Evolutionary conservation across 1,140 invertebrate species (phyloP), one percentile per base, ranked within the genome.

Genomic region (Hestina assimilis): DNA sequence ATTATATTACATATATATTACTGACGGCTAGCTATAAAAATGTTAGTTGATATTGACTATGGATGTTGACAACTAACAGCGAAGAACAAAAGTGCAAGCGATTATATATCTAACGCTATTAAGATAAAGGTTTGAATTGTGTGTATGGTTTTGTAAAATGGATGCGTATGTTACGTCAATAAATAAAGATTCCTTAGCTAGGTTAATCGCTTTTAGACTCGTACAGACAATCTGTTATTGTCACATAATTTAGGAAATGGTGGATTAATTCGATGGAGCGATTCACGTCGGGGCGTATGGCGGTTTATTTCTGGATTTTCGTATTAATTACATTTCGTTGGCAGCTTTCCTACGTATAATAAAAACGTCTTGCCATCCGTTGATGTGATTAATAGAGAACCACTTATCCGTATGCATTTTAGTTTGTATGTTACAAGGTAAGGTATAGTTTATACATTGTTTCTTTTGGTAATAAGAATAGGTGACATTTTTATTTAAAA

Each of bases 161-260:
- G 35, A 43, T 33, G 56, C 29, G 40, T 24, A 42, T 56, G 21
- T 55, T 68, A 52, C 51, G 38, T 47, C 56, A 69, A 73, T 76
- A 76, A 81, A 81, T 81, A 78, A 76, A 79, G 64, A 72, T 71
- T 74, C 66, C 59, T 57, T 38, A 50, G 58, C 60, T 72, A 66
- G 64, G 63, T 68, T 72, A 79, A 72, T 77, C 69, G 71, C 55
- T 46, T 45, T 57, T 69, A 71, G 62, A 63, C 72, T 63, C 63
- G 31, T 48, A 57, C 57, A 65, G 60, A 72, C 72, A 69, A 73
- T 82, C 67, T 76, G 73, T 83, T 83, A 79, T 79, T 79, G 79
- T 81, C 81, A 82, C 66, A 75, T 74, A 69, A 79, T 81, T 75
- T 77, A 78, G 70, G 72, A 73, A 69, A 68, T 66, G 54, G 60